Evolutionary conservation across 2,113 vertebrate species (phyloP).

Genomic region (Larimichthys polyactis): DNA sequence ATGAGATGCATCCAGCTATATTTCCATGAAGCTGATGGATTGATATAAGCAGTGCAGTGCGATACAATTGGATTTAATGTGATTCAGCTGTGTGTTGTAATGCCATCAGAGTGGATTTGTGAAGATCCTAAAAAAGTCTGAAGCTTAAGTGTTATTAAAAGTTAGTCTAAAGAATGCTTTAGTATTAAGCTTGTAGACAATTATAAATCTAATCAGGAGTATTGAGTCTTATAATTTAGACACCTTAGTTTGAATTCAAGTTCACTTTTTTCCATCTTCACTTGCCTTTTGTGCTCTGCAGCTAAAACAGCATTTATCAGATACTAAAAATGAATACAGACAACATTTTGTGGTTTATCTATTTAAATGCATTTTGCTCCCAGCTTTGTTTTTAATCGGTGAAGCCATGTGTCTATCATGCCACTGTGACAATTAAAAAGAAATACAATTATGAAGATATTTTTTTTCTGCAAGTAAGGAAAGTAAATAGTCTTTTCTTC

Average conservation of each 20-base stretch:
- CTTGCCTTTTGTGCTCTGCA: background rate
- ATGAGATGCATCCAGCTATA: conserved; percentile 33
- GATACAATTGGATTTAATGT: conserved; percentile 27
- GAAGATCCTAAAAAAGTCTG: background rate
- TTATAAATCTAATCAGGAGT: background rate
- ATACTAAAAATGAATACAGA: conserved; percentile 23
- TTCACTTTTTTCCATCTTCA: conserved; percentile 8
- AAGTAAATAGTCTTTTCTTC: background rate
- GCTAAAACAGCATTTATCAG: conserved; percentile 22
- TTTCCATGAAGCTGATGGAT: conserved; percentile 51
- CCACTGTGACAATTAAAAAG: conserved; percentile 32
- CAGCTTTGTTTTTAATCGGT: conserved; percentile 48
- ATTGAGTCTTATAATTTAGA: conserved; percentile 12
- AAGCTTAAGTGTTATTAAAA: background rate
- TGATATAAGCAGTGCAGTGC: conserved; percentile 24
- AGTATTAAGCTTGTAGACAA: background rate
- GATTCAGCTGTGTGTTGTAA: conserved; percentile 24
- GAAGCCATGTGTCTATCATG: conserved; percentile 47
- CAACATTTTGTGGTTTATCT: conserved; percentile 40
- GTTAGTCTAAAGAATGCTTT: background rate
- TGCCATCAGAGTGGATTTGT: conserved; percentile 13
- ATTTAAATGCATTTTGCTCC: conserved; percentile 50
- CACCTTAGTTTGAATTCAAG: background rate
- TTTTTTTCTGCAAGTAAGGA: background rate
- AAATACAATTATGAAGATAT: conserved; percentile 17